phyloP scores from a whole-genome alignment of 2,888 invertebrate genomes.

The Metellina segmentata region DNA sequence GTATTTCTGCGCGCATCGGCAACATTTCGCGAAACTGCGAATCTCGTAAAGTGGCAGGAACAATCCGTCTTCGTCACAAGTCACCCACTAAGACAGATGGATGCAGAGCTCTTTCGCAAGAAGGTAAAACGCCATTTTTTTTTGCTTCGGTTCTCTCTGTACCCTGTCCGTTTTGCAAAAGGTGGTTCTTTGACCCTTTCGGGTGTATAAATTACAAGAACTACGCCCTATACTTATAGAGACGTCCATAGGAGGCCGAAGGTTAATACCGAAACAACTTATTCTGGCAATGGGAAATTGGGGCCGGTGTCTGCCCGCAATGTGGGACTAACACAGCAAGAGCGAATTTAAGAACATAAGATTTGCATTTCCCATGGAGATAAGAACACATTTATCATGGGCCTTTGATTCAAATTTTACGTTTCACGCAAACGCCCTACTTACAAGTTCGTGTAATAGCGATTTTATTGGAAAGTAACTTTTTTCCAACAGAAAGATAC shows the following conservation, averaged over 20 bases:
- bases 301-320: background rate
- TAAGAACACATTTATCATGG: too few species aligned
- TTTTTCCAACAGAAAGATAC: too few species aligned
- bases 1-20: background rate
- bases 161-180: background rate
- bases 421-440: too few species aligned
- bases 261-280: too few species aligned
- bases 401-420: too few species aligned
- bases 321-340: too few species aligned
- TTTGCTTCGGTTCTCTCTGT: too few species aligned
- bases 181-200: slow-evolving; percentile 12
- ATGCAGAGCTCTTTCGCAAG: background rate
- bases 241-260: too few species aligned
- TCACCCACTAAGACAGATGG: background rate
- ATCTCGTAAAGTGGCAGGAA: background rate
- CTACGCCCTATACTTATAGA: background rate
- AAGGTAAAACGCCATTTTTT: background rate
- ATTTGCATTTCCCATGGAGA: too few species aligned
- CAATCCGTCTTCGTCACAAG: slow-evolving; percentile 20
- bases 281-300: background rate
- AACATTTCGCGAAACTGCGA: background rate
- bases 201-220: background rate
- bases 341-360: too few species aligned
- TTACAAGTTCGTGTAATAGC: too few species aligned
- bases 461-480: too few species aligned